phyloP scores from a whole-genome alignment of 2,113 vertebrate genomes.

The Pristiophorus japonicus region DNA sequence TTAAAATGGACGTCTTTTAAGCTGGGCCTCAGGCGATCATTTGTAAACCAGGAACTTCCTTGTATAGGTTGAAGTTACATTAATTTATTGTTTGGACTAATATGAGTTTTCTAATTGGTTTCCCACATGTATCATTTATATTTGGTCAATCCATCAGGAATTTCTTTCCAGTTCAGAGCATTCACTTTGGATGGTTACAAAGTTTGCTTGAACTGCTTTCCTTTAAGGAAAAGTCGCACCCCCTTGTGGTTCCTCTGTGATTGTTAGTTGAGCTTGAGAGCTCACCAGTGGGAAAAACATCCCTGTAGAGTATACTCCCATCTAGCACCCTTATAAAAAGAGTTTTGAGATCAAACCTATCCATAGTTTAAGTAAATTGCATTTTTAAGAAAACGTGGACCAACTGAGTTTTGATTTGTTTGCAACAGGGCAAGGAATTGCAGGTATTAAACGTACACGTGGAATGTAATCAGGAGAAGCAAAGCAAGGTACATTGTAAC shows the following conservation, averaged over 20 bases:
- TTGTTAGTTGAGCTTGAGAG: neutral
- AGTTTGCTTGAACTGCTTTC: neutral
- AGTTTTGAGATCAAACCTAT: neutral
- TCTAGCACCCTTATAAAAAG: too few species aligned
- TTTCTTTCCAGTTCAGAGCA: neutral
- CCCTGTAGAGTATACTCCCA: neutral
- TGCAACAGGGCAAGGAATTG: constrained; percentile 17
- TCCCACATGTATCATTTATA: neutral
- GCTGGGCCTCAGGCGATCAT: neutral
- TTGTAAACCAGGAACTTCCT: neutral
- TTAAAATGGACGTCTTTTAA: neutral
- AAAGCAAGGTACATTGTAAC: neutral
- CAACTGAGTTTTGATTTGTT: neutral
- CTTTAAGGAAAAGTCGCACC: neutral
- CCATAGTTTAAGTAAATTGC: neutral
- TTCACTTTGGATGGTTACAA: neutral
- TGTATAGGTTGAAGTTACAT: neutral
- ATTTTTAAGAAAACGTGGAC: neutral
- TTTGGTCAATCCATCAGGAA: neutral
- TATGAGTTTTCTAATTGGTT: neutral
- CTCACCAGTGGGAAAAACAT: neutral
- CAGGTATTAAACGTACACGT: constrained; percentile 9
- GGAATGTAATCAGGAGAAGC: constrained; percentile 31
- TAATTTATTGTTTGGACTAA: neutral
- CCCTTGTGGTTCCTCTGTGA: neutral